Evolutionary conservation across 2,113 vertebrate genomes (phyloP).

Genomic region (Pogonocichla stellata): DNA sequence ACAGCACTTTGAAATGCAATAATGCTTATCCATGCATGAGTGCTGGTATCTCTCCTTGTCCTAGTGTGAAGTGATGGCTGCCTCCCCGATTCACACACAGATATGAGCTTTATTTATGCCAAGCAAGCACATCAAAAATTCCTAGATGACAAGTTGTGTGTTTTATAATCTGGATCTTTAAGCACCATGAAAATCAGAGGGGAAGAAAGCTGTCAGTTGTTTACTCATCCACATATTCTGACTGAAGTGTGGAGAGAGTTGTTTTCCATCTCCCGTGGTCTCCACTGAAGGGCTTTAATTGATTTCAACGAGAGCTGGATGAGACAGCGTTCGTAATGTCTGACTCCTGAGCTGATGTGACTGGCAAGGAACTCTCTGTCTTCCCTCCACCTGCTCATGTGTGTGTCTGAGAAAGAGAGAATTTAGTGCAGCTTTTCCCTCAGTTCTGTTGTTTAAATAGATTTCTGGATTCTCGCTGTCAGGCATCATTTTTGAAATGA

Average conservation of each 20-base stretch:
- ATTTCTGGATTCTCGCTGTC: not conserved
- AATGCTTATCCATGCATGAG: not conserved
- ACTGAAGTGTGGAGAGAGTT: not conserved
- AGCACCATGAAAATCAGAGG: not conserved
- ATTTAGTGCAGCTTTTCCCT: not conserved
- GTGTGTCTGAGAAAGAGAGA: not conserved
- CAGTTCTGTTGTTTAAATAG: not conserved
- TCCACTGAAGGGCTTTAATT: not conserved
- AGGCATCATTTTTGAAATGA: not conserved
- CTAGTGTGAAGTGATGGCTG: not conserved
- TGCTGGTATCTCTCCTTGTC: not conserved
- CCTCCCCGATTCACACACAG: constrained; percentile 22
- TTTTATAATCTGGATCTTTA: constrained; percentile 5
- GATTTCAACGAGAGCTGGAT: constrained; percentile 12
- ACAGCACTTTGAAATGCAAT: not conserved
- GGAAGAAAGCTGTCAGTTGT: not conserved
- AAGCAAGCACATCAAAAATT: constrained; percentile 15
- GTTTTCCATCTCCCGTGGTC: not conserved
- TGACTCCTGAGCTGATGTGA: constrained; percentile 26
- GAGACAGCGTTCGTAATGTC: not conserved
- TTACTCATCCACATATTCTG: not conserved
- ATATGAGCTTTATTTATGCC: not conserved
- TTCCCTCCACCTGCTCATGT: not conserved
- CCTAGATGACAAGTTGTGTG: not conserved
- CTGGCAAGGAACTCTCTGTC: not conserved